Evolutionary conservation across 2,113 vertebrate genomes (phyloP).

Genomic region (Campylomormyrus numenius): DNA sequence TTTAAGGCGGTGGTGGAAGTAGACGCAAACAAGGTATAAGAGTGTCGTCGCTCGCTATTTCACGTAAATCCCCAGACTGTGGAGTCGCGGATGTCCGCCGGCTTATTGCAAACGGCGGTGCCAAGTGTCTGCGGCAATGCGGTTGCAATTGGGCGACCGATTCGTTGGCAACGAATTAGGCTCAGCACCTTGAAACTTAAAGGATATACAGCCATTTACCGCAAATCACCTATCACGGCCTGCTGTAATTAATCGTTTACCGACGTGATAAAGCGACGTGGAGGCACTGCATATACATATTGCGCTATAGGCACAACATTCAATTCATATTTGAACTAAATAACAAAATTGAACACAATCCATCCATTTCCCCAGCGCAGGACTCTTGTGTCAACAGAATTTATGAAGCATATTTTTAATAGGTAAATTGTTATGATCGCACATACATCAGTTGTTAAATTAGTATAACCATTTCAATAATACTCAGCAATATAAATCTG

Average conservation of each 20-base stretch:
- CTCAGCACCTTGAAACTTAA: background rate
- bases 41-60: conserved; percentile 17
- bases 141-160: background rate
- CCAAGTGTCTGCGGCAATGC: background rate
- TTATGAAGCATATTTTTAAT: background rate
- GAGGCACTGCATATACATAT: background rate
- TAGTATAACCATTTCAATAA: background rate
- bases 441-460: conserved; percentile 1
- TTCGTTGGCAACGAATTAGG: background rate
- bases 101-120: conserved; percentile 10
- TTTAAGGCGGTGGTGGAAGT: conserved; percentile 30
- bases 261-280: background rate
- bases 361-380: background rate
- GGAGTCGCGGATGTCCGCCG: background rate
- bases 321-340: background rate
- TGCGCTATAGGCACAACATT: background rate
- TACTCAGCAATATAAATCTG: background rate
- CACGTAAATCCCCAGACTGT: conserved; percentile 18
- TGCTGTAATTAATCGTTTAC: background rate
- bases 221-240: background rate
- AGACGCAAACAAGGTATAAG: conserved; percentile 39
- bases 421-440: background rate
- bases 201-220: background rate
- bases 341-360: background rate
- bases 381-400: background rate